Base-by-base conservation (phyloP, 2,113 vertebrate species). In the Cyrtonyx montezumae region DNA sequence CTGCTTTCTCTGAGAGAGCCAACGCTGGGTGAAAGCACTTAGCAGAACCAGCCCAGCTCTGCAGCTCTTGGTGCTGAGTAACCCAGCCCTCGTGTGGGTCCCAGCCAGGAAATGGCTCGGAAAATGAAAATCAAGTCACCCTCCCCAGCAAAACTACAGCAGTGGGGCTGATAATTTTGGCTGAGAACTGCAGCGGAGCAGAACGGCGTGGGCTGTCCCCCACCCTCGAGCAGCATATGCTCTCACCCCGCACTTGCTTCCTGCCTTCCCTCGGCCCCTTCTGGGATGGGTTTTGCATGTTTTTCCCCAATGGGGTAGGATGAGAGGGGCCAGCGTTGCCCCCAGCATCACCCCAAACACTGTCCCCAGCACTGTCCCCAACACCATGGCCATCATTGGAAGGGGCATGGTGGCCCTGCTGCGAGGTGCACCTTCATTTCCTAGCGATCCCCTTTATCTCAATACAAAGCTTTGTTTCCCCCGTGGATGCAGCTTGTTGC, bases 131-230 rank as follows among this genome's bases (percentile, higher is more conserved):
- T 80, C 18, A 95, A 65, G 55, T 89, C 67, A 70, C 87, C 67
- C 40, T 55, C 80, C 80, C 37, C 83, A 59, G 75, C 51, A 70
- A 87, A 71, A 91, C 13, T 10, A 12, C 66, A 16, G 79, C 58
- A 65, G 37, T 17, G 16, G 71, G 80, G 48, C n/a, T 71, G 75
- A 49, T 89, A 79, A 89, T 90, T 91, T 96, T 81, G 87, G 88
- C 90, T 69, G 51, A 20, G 30, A 80, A 84, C 89, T 95, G n/a
- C 67, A 95, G 66, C 88, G 91, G 80, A 95, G 87, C 93, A 81
- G 90, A 97, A 95, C 94, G 65, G 19, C 8, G 32, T 6, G 93
- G 93, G 88, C 85, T 62, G 63, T 56, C 92, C 95, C 91, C 95
- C 80, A 12, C 95, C 91, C 69, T 69, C 36, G 2, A 88, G 91